phyloP scores from a whole-genome alignment of 2,113 vertebrate species.

The Mesitornis unicolor region DNA sequence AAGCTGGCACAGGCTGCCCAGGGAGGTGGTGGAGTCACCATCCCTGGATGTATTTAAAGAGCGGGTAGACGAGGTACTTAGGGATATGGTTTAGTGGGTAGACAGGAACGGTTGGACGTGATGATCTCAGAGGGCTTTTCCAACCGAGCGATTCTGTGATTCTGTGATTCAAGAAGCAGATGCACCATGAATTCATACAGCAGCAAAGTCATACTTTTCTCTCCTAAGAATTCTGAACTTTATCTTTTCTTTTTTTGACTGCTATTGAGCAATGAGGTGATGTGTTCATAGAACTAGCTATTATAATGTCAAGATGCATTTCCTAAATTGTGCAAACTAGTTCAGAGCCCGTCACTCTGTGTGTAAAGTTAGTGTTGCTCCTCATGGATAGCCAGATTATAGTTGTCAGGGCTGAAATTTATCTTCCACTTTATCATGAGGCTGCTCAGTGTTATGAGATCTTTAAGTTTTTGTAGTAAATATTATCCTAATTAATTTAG shows the following conservation, averaged over 20 bases:
- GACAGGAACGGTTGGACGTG: no score
- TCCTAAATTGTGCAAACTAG: constrained; percentile 19
- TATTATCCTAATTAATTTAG: neutral
- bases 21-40: no score
- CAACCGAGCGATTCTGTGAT: no score
- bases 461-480: neutral
- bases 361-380: neutral
- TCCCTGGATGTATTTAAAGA: no score
- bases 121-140: no score
- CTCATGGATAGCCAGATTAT: neutral
- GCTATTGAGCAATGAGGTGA: neutral
- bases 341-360: neutral
- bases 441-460: neutral
- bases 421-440: neutral
- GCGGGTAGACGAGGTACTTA: no score
- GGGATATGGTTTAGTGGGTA: no score
- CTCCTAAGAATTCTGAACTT: neutral
- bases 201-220: neutral
- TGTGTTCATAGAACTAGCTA: neutral
- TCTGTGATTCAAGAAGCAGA: neutral
- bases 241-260: neutral
- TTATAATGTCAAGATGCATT: neutral
- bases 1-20: no score
- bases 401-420: neutral
- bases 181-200: neutral